A percentile compares a stretch with the other conserved stretches of the same genome.
Conservation (phyloP, 2,797 vertebrate genomes). For the Mallotus villosus region DNA sequence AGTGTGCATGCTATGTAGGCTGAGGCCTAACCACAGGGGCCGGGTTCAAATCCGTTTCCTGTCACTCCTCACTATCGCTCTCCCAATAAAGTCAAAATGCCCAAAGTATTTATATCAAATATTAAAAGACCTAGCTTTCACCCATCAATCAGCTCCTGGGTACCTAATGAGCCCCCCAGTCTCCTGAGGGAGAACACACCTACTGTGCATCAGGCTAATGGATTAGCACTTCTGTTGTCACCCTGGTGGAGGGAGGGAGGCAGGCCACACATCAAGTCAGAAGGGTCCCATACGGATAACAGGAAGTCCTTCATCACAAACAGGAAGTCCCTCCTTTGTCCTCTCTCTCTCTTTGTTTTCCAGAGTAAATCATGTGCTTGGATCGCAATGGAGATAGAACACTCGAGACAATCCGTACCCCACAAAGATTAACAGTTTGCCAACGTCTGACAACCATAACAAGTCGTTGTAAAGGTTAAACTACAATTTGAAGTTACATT, state of each 20-base stretch:
- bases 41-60: too few species aligned
- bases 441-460: constrained; percentile 32
- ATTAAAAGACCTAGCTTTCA: constrained; percentile 53
- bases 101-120: constrained; percentile 23
- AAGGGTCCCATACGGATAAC: constrained; percentile 23
- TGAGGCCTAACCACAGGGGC: too few species aligned
- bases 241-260: constrained; percentile 21
- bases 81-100: too few species aligned
- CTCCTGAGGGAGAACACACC: constrained; percentile 52
- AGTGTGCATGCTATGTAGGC: too few species aligned
- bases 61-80: too few species aligned
- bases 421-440: constrained; percentile 43
- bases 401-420: constrained; percentile 23
- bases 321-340: constrained; percentile 4
- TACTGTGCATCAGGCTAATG: constrained; percentile 51
- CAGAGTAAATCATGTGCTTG: constrained; percentile 7
- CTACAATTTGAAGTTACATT: not conserved
- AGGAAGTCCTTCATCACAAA: constrained; percentile 11
- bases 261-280: constrained; percentile 33
- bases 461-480: not conserved
- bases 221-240: constrained; percentile 54
- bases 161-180: constrained; percentile 63
- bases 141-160: constrained; percentile 65
- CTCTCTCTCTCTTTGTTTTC: constrained; percentile 2
- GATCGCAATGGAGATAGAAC: constrained; percentile 26